Conservation (phyloP, 2,797 vertebrate genomes). For the Cyprinodon diabolis region DNA sequence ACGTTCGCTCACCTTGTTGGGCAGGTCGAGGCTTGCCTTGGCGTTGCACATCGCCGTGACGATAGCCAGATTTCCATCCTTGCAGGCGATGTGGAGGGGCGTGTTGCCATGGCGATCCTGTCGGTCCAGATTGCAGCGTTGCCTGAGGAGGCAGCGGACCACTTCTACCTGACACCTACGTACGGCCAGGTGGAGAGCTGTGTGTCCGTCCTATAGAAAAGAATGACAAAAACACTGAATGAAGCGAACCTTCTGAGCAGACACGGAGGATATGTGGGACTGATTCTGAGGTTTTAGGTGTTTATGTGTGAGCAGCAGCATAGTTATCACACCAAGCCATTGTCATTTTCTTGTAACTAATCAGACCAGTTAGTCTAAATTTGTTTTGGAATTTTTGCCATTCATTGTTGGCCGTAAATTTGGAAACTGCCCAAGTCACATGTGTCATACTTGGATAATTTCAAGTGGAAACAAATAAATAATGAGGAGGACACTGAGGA, state of each 20-base stretch:
- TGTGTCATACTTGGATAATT: too few relatives aligned
- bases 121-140: constrained; percentile 86
- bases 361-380: neutral
- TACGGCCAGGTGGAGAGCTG: constrained; percentile 93
- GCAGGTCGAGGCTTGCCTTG: constrained; percentile 87
- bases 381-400: neutral
- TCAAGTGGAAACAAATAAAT: neutral
- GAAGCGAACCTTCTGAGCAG: neutral
- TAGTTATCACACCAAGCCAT: neutral
- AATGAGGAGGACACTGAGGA: neutral
- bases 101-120: constrained; percentile 96
- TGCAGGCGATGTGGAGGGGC: constrained; percentile 93
- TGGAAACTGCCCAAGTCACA: neutral
- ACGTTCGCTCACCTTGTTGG: constrained; percentile 87
- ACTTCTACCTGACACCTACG: constrained; percentile 94
- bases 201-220: constrained; percentile 88
- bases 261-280: neutral
- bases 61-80: constrained; percentile 90
- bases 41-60: constrained; percentile 87
- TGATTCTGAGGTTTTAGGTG: neutral
- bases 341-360: neutral
- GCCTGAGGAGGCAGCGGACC: constrained; percentile 88
- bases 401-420: neutral
- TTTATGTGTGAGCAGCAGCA: neutral
- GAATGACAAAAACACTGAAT: neutral